These are phyloP conservation scores for Amphiprion percula DNA, from an alignment of 2,113 vertebrate genomes.

Conservation along the genomic window DNA sequence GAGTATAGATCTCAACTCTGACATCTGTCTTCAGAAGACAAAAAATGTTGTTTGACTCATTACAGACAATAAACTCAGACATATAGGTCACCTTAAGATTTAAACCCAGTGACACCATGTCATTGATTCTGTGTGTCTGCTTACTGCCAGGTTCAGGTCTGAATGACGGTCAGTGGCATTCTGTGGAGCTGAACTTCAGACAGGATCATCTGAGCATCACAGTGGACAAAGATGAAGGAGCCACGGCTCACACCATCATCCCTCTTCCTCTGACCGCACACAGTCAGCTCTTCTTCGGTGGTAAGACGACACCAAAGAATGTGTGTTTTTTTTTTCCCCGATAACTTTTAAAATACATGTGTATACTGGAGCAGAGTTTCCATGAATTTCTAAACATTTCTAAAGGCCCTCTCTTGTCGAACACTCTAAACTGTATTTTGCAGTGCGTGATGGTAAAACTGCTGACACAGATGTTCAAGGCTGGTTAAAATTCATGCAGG, in stretches of 20 bases:
- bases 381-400: neutral
- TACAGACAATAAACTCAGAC: no score
- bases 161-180: conserved; percentile 95
- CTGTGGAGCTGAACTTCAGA: conserved; percentile 84
- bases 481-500: conserved; percentile 52
- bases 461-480: conserved; percentile 33
- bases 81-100: neutral
- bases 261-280: conserved; percentile 81
- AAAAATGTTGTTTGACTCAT: no score
- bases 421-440: conserved; percentile 18
- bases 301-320: conserved; percentile 75
- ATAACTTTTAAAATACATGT: neutral
- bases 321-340: neutral
- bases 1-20: no score
- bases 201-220: conserved; percentile 85
- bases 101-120: neutral
- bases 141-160: conserved; percentile 83
- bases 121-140: conserved; percentile 7
- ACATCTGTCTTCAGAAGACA: no score
- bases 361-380: neutral
- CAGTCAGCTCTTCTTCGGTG: conserved; percentile 89
- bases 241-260: conserved; percentile 74
- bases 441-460: conserved; percentile 23
- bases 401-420: conserved; percentile 13
- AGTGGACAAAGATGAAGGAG: conserved; percentile 86